Evolutionary conservation across 2,888 invertebrate species (phyloP), one percentile per base, ranked within the genome.

Genomic region (Stenotaenia linearis): DNA sequence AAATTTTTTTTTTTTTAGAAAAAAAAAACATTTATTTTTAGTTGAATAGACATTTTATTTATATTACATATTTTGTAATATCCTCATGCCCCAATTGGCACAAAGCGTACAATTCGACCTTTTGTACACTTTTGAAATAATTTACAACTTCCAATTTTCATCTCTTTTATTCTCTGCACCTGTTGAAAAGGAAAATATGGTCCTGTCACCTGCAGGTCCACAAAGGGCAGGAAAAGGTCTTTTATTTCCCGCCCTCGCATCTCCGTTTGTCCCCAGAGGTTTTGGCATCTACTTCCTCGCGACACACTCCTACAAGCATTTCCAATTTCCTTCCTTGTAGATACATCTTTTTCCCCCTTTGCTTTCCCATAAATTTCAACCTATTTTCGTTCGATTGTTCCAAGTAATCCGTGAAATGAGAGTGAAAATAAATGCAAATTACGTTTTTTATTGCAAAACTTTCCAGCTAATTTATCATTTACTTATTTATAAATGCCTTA

Each of bases 101-200:
- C 28, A 15, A 25, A 15, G 69, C 69, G 25, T 69, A 69, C 25
- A 69, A 69, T 69, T 69, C 50, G 69, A 69, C 69, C 69, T 69
- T 69, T 69, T 69, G 25, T 69, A 12, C 25, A 69, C 69, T 69
- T 69, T 69, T n/a, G 69, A 12, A 69, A 45, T 45, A 7, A 45
- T 45, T 45, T 45, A 45, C 45, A 45, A 45, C 45, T 45, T 45
- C 45, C 45, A 45, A 69, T 69, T 69, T 69, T 69, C 69, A 25
- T 69, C n/a, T 25, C 28, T 69, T 69, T 69, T 69, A 69, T 69
- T 28, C 69, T 12, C 28, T 25, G 69, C 69, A 69, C 69, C 69
- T 69, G 69, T 69, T 69, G 69, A 69, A 69, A 69, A 69, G 69
- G 69, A 69, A 69, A 69, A 69, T 28, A 28, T 69, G 69, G 69